phyloP scores from a whole-genome alignment of 2,113 vertebrate genomes.

The Drymodes brunneopygia region DNA sequence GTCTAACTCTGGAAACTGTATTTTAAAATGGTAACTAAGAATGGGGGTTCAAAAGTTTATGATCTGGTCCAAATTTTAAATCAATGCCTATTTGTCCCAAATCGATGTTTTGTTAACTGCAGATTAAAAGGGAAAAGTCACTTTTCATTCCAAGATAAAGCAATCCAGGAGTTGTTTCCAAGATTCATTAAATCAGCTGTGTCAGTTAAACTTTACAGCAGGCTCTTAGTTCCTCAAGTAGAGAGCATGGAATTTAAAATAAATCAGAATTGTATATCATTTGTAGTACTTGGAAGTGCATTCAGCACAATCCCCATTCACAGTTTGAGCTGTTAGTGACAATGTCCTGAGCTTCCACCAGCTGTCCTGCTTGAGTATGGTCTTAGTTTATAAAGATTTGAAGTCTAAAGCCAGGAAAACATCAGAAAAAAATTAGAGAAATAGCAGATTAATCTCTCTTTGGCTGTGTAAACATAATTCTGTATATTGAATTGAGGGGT shows the following conservation, averaged over 20 bases:
- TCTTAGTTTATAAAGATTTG: neutral
- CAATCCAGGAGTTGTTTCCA: neutral
- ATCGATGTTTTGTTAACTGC: neutral
- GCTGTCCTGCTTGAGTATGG: neutral
- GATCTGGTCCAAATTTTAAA: neutral
- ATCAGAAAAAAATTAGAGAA: constrained; percentile 72
- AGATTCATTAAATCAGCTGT: neutral
- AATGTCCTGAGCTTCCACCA: neutral
- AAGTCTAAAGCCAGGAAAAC: constrained; percentile 47
- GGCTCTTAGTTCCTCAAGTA: neutral
- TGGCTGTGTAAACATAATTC: constrained; percentile 73
- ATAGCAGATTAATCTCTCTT: constrained; percentile 57
- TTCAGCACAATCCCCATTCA: neutral
- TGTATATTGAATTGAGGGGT: constrained; percentile 68
- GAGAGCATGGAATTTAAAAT: neutral
- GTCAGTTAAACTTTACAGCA: neutral
- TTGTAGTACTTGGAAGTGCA: neutral
- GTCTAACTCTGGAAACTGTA: neutral
- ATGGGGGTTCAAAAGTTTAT: neutral
- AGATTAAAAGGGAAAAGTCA: neutral
- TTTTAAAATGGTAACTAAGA: neutral
- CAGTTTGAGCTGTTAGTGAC: neutral
- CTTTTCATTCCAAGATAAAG: neutral
- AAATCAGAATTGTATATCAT: neutral
- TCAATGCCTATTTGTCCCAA: neutral